A percentile compares a stretch with the other conserved stretches of the same genome.
phyloP scores from a whole-genome alignment of 2,113 vertebrate genomes.

The Microcebus tavaratra region DNA sequence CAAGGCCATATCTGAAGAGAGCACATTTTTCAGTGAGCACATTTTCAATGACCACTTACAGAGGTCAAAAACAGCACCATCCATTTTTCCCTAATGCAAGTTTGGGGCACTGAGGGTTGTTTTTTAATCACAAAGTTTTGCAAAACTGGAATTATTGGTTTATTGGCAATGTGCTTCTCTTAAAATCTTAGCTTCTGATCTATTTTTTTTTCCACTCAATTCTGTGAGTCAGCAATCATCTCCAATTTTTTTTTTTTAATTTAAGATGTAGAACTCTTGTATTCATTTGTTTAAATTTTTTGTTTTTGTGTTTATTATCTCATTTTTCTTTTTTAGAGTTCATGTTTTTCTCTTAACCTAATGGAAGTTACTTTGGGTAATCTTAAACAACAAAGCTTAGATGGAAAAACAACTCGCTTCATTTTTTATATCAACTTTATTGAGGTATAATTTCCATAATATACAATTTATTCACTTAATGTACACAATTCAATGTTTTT shows the following conservation, averaged over 20 bases:
- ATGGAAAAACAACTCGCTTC: not conserved
- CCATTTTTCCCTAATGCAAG: not conserved
- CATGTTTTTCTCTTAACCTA: not conserved
- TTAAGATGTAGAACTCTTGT: not conserved
- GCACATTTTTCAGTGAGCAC: not conserved
- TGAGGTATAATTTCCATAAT: not conserved
- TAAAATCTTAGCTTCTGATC: not conserved
- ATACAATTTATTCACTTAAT: not conserved
- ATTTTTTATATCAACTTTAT: not conserved
- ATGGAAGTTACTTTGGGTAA: not conserved
- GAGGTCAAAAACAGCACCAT: not conserved
- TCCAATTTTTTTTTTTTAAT: not conserved
- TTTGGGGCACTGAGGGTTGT: not conserved
- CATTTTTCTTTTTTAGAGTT: not conserved
- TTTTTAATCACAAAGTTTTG: constrained; percentile 4
- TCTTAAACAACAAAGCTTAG: not conserved
- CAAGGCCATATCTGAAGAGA: not conserved
- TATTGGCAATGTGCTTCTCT: not conserved
- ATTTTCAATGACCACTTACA: not conserved
- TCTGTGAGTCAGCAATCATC: not conserved
- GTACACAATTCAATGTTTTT: not conserved
- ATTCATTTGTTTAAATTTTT: not conserved
- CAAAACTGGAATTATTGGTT: not conserved
- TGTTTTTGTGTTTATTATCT: not conserved
- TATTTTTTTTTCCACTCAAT: constrained; percentile 21